Evolutionary conservation across 2,888 invertebrate species (phyloP), one percentile per base, ranked within the genome.

Genomic region (Augiades crinisus): DNA sequence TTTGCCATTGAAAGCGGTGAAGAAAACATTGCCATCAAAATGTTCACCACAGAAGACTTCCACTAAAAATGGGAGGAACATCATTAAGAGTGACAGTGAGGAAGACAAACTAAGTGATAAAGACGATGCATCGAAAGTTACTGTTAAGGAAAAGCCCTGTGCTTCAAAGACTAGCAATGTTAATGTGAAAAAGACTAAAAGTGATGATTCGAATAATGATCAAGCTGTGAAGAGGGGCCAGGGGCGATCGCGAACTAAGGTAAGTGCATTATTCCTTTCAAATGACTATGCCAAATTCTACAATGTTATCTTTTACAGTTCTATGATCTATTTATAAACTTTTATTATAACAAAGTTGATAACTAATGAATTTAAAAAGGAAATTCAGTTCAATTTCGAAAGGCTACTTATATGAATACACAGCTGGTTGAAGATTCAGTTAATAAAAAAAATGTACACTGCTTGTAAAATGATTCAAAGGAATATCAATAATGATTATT

Each of bases 161-260:
- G 69, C 61, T 44, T 61, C 71, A 50, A 83, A 79, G 61, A 66
- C 65, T 56, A 76, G 61, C 52, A 64, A 56, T 65, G 55, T 54
- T 54, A 64, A 61, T 65, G 75, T 79, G 56, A 83, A 81, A 70
- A 88, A 83, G 70, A 66, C 63, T 67, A 86, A 81, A 78, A 78
- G 71, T 76, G 80, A 78, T 57, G 82, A 86, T 53, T 53, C 64
- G 12, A 69, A 60, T 54, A 71, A 75, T 21, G 68, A 72, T 19
- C 52, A 56, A 19, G 62, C 64, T 27, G 72, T 70, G 57, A 88
- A 88, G 63, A 74, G 78, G 60, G 78, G 78, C 22, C 70, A 83
- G 47, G 86, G 82, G 33, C 65, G 88, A 45, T 87, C 83, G 16
- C 66, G 84, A 40, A 70, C 80, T 37, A 89, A 89, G 87, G 90